These are phyloP conservation scores for Euborellia annulipes DNA, from an alignment of 1,140 invertebrate genomes.

Conservation along the genomic window DNA sequence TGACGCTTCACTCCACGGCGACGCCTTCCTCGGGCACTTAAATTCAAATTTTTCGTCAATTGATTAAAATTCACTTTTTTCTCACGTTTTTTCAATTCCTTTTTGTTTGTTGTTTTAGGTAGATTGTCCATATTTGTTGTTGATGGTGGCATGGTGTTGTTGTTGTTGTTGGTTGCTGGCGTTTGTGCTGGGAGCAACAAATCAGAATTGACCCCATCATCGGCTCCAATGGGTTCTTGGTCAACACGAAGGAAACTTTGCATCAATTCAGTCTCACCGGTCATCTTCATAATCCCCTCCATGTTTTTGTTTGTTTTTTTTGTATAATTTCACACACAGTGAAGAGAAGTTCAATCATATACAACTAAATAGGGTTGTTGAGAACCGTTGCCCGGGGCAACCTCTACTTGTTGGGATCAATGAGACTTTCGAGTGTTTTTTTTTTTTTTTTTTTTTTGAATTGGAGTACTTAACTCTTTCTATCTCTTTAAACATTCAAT, in stretches of 20 bases:
- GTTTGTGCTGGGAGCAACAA: too few relatives aligned
- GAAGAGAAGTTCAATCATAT: too few relatives aligned
- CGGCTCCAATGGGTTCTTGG: slow-evolving; percentile 27
- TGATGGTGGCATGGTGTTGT: too few relatives aligned
- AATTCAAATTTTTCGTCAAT: slow-evolving; percentile 30
- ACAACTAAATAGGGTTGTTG: too few relatives aligned
- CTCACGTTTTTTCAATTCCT: slow-evolving; percentile 7
- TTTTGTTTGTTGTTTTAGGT: slow-evolving; percentile 1
- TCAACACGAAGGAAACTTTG: slow-evolving; percentile 56
- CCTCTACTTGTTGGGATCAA: slow-evolving; percentile 20
- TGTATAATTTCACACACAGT: too few relatives aligned
- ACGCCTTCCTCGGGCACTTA: slow-evolving; percentile 22
- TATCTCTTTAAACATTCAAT: too few relatives aligned
- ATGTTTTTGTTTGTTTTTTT: slow-evolving; percentile 15
- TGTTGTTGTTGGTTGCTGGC: too few relatives aligned
- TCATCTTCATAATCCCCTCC: slow-evolving; percentile 23
- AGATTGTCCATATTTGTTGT: slow-evolving; percentile 11
- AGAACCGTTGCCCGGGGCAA: slow-evolving; percentile 21
- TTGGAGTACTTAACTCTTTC: too few relatives aligned
- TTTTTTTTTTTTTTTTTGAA: too few relatives aligned
- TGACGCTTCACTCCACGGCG: slow-evolving; percentile 26
- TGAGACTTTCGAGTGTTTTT: slow-evolving; percentile 12
- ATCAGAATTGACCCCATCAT: too few relatives aligned
- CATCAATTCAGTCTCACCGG: slow-evolving; percentile 44
- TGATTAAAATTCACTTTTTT: slow-evolving; percentile 7